Evolutionary conservation across 2,888 invertebrate genomes (phyloP), one percentile per base, ranked within the genome.

Genomic region (Sarcophaga variegata): DNA sequence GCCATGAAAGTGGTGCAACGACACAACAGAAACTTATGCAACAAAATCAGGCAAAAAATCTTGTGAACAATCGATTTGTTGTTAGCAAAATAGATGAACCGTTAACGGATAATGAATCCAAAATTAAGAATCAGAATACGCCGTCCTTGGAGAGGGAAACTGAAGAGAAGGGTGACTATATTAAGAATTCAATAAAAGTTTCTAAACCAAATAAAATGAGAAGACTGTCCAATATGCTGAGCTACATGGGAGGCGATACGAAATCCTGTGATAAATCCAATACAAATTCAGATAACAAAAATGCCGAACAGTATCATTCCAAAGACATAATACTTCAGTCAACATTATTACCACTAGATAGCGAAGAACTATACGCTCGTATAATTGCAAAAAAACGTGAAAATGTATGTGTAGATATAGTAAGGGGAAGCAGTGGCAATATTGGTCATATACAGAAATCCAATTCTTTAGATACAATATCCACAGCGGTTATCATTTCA

Each of bases 331-430:
- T 60, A 83, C 80, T 27, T 88, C 90, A 86, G n/a, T 90, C 91
- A 81, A 89, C 91, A 67, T 78, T 92, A n/a, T 83, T 93, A 76
- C 92, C 93, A 1, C 87, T 92, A 20, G 93, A 93, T 84, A 92
- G 92, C 14, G 94, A 93, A 81, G 93, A 93, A 79, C 87, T 93
- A 1, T 93, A 93, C 79, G 92, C 94, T n/a, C 92, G 92, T 47
- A 92, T 93, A 64, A 89, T 91, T 17, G 90, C 91, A 4, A 91
- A 93, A 86, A 91, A 90, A 64, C 90, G 91, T 37, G 89, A 85
- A 59, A 81, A 87, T 47, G 37, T 47, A 54, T 12, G 47, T 20
- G 17, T 1, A 8, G 79, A 64, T 3, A 59, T 62, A 6, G 22
- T 77, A 60, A 64, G 76, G 60, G 54, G 17, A 54, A 54, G 5